Evolutionary conservation across 2,113 vertebrate species (phyloP).

Genomic region (Orientallactaga bullata): DNA sequence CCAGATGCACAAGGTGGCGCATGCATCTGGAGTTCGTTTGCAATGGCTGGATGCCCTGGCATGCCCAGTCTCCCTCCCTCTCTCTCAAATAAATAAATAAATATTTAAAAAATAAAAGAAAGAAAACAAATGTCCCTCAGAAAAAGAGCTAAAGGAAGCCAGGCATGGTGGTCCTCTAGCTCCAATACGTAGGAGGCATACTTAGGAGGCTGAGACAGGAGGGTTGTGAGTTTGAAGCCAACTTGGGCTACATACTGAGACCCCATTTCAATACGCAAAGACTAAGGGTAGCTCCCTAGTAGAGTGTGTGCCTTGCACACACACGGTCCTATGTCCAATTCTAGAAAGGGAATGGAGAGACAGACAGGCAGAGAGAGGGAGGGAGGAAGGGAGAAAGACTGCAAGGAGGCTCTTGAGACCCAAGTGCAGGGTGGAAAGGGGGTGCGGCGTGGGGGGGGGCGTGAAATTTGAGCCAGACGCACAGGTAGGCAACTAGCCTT

Average conservation of each 20-base stretch:
- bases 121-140: not conserved
- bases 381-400: too few relatives aligned
- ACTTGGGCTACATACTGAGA: not conserved
- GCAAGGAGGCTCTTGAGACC: not conserved
- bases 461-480: not conserved
- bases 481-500: not conserved
- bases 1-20: too few relatives aligned
- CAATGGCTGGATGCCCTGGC: too few relatives aligned
- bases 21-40: too few relatives aligned
- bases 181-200: not conserved
- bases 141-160: not conserved
- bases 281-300: not conserved
- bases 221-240: not conserved
- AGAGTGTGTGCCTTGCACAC: not conserved
- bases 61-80: too few relatives aligned
- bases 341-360: too few relatives aligned
- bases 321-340: not conserved
- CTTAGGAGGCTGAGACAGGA: not conserved
- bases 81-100: too few relatives aligned
- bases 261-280: too few relatives aligned
- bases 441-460: too few relatives aligned
- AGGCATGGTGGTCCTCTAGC: not conserved
- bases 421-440: fast-evolving
- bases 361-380: not conserved
- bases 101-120: too few relatives aligned